Base-by-base conservation (phyloP, 2,888 invertebrate species). In the Heliconius hortense region DNA sequence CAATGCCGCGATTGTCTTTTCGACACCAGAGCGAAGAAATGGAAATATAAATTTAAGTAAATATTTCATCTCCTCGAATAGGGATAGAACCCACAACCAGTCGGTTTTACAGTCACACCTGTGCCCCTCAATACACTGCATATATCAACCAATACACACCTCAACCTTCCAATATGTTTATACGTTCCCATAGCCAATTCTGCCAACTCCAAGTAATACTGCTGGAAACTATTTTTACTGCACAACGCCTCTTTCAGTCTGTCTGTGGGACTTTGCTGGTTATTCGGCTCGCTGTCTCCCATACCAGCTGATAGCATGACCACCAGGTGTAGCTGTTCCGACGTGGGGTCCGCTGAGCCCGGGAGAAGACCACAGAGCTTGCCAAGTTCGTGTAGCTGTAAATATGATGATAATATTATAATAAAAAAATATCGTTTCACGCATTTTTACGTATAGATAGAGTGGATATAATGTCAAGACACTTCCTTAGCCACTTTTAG, bases 151-250 rank as follows among this genome's bases (percentile, higher is more conserved):
- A 31, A 60, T 63, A 83, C 85, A 71, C 15, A 94, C 87, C 96
- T 94, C 81, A 95, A 87, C 77, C 97, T 94, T 1, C 97, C 97
- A 79, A 99, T 98, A 91, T 99, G 98, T 85, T 99, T 99, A 86
- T 98, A 99, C 0, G 98, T 99, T 72, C 98, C 98, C 96, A 99
- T 98, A 0, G 99, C 98, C 79, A 99, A 90, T 88, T 99, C 99
- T 0, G 98, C 98, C 77, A 99, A 90, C 89, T 99, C 99, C 86
- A 98, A 90, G 86, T 99, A 99, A 81, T 98, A 96, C 86, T 97
- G 97, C 83, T 97, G 97, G 87, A 99, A 99, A 71, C 96, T 95
- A 75, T 96, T 96, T 86, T 97, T 97, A 18, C 98, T 98, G 74
- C 98, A 98, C 4, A 99, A 90, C 0, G 98, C 98, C 84, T 98